Percentiles rank a stretch among this genome's conserved stretches.
Conservation (phyloP, 2,797 vertebrate genomes). For the Ceyx erithaca region DNA sequence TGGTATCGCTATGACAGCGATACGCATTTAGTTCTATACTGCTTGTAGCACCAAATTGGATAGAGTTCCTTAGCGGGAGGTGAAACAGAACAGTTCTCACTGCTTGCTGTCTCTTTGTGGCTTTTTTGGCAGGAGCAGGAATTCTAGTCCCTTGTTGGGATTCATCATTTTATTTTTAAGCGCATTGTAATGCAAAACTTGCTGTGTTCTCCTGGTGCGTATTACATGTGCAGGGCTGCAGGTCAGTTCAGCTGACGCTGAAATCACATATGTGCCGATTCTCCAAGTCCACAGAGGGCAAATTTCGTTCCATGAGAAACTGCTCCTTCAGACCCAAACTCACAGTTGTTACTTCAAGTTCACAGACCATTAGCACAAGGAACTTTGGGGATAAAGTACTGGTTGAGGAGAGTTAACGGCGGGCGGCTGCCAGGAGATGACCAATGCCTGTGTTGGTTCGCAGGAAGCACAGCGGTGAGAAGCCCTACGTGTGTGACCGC, state of each 20-base stretch:
- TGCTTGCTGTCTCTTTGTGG: neutral
- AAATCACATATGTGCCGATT: accelerated
- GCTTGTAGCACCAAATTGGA: neutral
- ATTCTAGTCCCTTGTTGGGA: neutral
- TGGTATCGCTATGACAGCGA: neutral
- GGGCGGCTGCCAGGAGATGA: neutral
- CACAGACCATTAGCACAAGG: neutral
- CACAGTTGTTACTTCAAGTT: accelerated
- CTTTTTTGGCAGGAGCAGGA: neutral
- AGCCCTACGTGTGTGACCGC: slow-evolving; percentile 94
- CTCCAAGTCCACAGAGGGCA: neutral
- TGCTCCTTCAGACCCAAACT: accelerated
- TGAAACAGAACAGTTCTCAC: neutral
- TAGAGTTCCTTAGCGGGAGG: neutral
- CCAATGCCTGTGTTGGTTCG: neutral
- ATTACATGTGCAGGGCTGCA: accelerated
- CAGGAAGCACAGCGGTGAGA: slow-evolving; percentile 95
- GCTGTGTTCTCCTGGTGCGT: accelerated
- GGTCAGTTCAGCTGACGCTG: neutral
- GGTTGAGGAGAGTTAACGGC: accelerated
- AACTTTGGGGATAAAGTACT: neutral
- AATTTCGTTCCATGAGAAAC: accelerated
- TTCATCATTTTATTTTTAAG: neutral
- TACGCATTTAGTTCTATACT: neutral
- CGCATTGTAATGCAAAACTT: accelerated